These are phyloP conservation scores for Hepsetus odoe DNA, from an alignment of 2,113 vertebrate genomes.

Conservation along the genomic window DNA sequence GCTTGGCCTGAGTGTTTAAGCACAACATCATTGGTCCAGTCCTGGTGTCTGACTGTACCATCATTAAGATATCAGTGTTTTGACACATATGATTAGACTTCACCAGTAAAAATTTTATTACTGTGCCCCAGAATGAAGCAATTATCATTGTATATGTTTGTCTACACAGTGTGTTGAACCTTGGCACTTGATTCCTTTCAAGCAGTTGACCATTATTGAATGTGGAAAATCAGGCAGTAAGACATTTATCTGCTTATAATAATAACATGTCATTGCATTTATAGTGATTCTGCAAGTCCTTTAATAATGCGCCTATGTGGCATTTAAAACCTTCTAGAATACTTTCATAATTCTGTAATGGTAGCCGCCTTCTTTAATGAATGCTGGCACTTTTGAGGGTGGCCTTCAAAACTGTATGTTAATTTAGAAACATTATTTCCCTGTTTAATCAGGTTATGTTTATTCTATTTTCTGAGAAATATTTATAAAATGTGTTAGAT, in stretches of 20 bases:
- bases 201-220: not conserved
- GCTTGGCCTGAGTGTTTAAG: slow-evolving; percentile 10
- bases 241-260: not conserved
- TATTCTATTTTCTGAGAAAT: no score
- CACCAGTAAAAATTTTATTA: not conserved
- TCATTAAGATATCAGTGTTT: not conserved
- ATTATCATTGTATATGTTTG: not conserved
- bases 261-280: not conserved
- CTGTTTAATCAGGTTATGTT: no score
- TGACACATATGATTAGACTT: not conserved
- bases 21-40: not conserved
- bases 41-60: not conserved
- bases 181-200: not conserved
- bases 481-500: no score
- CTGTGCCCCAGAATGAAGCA: not conserved
- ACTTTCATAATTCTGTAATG: no score
- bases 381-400: no score
- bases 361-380: no score
- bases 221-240: not conserved
- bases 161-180: no score
- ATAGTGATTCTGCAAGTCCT: not conserved
- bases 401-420: no score
- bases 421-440: no score
- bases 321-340: no score
- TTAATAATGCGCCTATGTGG: no score